Evolutionary conservation across 1,140 invertebrate genomes (phyloP).

Genomic region (Pissodes strobi): DNA sequence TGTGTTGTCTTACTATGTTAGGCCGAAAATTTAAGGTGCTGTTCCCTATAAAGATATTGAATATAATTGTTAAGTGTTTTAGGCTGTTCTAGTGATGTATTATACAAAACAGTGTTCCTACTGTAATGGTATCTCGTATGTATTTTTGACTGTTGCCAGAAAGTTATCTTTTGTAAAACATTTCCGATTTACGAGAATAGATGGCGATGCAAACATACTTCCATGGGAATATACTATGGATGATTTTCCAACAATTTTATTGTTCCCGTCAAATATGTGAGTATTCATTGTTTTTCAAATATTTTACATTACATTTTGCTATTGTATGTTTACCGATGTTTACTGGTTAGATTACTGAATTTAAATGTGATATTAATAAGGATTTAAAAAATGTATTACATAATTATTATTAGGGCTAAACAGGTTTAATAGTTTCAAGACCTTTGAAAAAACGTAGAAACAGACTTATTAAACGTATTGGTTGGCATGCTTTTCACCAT

Average conservation of each 20-base stretch:
- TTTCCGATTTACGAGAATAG: constrained; percentile 70
- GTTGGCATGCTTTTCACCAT: too few species aligned
- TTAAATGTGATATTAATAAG: neutral
- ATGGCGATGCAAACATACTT: constrained; percentile 78
- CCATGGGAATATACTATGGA: constrained; percentile 80
- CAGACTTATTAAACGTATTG: too few species aligned
- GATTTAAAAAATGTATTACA: too few species aligned
- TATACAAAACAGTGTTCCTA: constrained; percentile 73
- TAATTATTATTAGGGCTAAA: too few species aligned
- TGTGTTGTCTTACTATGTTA: constrained; percentile 13
- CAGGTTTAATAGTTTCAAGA: too few species aligned
- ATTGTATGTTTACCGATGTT: too few species aligned
- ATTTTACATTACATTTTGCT: too few species aligned
- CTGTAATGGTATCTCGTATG: constrained; percentile 69
- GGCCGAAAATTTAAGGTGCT: neutral
- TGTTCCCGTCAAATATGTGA: constrained; percentile 71
- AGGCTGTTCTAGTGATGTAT: constrained; percentile 75
- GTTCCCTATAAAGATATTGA: too few species aligned
- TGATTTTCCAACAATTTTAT: constrained; percentile 73
- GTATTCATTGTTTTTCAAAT: too few species aligned
- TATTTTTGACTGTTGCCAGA: constrained; percentile 68
- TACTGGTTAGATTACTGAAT: too few species aligned
- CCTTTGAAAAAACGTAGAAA: too few species aligned
- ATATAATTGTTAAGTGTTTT: too few species aligned
- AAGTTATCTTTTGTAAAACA: constrained; percentile 62